Conservation (phyloP, 1,140 invertebrate genomes). For the Armadillidium nasatum region DNA sequence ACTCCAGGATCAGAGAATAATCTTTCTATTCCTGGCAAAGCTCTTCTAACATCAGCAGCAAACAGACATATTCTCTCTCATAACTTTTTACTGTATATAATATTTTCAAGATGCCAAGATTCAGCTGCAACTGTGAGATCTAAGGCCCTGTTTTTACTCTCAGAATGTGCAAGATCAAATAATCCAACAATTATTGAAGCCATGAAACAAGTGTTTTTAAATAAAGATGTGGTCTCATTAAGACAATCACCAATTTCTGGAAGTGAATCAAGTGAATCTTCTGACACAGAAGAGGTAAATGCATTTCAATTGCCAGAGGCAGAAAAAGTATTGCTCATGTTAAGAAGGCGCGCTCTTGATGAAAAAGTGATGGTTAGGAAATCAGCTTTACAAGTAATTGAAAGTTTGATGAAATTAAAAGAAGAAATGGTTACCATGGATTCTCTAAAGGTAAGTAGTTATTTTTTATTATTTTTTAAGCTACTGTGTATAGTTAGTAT, state of each 20-base stretch:
- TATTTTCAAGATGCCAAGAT: constrained; percentile 57
- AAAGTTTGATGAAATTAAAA: constrained; percentile 49
- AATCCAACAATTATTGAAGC: constrained; percentile 48
- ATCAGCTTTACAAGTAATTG: constrained; percentile 56
- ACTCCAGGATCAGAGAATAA: constrained; percentile 10
- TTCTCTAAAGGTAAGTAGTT: constrained; percentile 50
- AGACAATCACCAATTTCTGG: constrained; percentile 34
- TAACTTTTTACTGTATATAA: constrained; percentile 53
- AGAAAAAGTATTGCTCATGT: constrained; percentile 50
- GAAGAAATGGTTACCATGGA: constrained; percentile 48
- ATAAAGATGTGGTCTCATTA: constrained; percentile 46
- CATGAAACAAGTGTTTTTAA: constrained; percentile 54
- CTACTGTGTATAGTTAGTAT: neutral
- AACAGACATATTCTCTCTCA: constrained; percentile 46
- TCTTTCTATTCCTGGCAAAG: constrained; percentile 35
- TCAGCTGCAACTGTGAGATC: constrained; percentile 57
- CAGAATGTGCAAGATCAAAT: constrained; percentile 52
- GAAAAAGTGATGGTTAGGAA: constrained; percentile 59
- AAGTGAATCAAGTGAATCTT: constrained; percentile 42
- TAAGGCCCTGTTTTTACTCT: constrained; percentile 56
- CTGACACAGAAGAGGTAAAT: constrained; percentile 43
- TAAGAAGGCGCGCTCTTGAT: constrained; percentile 55
- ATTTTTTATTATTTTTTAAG: too few species aligned
- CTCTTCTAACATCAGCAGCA: constrained; percentile 30
- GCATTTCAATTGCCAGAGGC: constrained; percentile 48